Conservation (phyloP, 2,113 vertebrate genomes). For the Hystrix brachyura region DNA sequence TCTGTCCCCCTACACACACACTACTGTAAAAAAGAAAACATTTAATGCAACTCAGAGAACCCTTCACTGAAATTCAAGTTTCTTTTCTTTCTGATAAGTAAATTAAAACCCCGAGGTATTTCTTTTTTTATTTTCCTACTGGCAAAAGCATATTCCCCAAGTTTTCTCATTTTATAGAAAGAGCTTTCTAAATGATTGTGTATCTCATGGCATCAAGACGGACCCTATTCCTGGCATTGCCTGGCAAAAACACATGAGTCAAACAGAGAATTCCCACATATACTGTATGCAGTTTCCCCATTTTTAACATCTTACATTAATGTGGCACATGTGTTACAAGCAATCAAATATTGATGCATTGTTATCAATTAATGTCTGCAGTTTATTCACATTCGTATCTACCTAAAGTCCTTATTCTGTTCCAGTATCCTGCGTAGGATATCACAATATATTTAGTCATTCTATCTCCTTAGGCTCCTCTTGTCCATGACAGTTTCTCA, state of each 20-base stretch:
- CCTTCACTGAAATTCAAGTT: neutral
- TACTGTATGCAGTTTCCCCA: neutral
- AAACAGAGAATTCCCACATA: neutral
- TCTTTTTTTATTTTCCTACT: conserved; percentile 25
- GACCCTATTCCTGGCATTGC: neutral
- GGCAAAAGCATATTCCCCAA: neutral
- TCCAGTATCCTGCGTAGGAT: neutral
- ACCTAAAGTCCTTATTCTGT: neutral
- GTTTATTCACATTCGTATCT: neutral
- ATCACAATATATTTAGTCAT: neutral
- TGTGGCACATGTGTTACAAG: neutral
- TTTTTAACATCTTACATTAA: neutral
- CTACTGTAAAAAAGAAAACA: neutral
- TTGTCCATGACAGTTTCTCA: neutral
- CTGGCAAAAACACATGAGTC: neutral
- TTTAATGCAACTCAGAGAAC: neutral
- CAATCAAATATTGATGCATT: neutral
- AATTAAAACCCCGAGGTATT: neutral
- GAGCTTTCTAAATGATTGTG: neutral
- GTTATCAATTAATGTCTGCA: neutral
- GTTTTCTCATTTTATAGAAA: neutral
- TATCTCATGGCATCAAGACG: neutral
- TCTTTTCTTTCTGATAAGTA: conserved; percentile 5
- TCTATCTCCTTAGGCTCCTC: neutral
- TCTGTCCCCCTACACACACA: neutral